Conservation (phyloP, 2,113 vertebrate species). For the Puma concolor region DNA sequence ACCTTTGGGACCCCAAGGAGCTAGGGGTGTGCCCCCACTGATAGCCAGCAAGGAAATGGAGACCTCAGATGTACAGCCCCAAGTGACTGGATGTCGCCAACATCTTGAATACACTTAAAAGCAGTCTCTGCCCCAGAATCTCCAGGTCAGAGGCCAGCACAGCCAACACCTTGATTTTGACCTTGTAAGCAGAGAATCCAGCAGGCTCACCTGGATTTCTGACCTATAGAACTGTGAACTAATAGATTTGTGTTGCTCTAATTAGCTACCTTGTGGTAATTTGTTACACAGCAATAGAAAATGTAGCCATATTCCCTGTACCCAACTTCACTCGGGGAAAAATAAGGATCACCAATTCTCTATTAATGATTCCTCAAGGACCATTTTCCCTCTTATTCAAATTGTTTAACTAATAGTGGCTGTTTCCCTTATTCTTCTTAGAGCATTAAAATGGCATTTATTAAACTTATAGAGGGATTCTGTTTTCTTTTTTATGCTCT, state of each 20-base stretch:
- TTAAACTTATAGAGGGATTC: background rate
- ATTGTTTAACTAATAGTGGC: background rate
- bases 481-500: background rate
- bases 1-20: background rate
- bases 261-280: background rate
- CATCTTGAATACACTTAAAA: background rate
- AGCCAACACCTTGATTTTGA: background rate
- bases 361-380: background rate
- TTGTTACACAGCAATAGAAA: slow-evolving; percentile 33
- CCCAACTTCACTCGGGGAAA: background rate
- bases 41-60: background rate
- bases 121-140: background rate
- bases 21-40: background rate
- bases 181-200: background rate
- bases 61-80: background rate
- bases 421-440: background rate
- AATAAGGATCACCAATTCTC: background rate
- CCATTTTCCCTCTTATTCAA: background rate
- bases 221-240: background rate
- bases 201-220: background rate
- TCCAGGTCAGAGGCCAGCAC: background rate
- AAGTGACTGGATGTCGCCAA: background rate
- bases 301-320: background rate
- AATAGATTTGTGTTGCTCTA: background rate
- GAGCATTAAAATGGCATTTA: background rate